These are phyloP conservation scores for Acinonyx jubatus DNA, from an alignment of 2,113 vertebrate genomes.

Conservation along the genomic window DNA sequence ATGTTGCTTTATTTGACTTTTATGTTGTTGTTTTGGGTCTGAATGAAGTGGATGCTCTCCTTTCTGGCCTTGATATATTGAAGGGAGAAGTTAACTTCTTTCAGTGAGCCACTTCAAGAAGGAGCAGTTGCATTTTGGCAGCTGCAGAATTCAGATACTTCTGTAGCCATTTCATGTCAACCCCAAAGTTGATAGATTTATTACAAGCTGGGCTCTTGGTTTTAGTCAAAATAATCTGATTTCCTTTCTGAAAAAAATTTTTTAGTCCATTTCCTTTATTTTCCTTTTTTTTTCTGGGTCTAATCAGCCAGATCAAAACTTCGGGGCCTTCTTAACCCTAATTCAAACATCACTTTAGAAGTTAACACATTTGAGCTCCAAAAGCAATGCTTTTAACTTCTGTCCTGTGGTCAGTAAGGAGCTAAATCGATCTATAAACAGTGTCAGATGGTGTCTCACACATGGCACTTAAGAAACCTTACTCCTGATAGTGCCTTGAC, in stretches of 20 bases:
- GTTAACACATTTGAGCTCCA: slow-evolving; percentile 87
- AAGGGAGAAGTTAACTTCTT: slow-evolving; percentile 75
- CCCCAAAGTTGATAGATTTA: slow-evolving; percentile 80
- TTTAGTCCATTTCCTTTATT: not conserved
- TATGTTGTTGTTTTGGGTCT: slow-evolving; percentile 79
- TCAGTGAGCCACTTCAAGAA: slow-evolving; percentile 75
- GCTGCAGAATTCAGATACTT: slow-evolving; percentile 79
- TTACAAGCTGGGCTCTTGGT: slow-evolving; percentile 78
- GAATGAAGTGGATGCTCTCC: slow-evolving; percentile 75
- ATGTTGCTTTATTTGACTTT: slow-evolving; percentile 67
- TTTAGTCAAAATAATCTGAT: slow-evolving; percentile 80
- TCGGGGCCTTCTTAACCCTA: slow-evolving; percentile 83
- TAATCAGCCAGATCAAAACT: slow-evolving; percentile 83
- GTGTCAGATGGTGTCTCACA: slow-evolving; percentile 91
- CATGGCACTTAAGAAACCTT: slow-evolving; percentile 91
- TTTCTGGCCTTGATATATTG: slow-evolving; percentile 80
- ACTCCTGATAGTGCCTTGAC: slow-evolving; percentile 89
- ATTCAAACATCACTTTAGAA: slow-evolving; percentile 89
- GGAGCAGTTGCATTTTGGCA: slow-evolving; percentile 77
- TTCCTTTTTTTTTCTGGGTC: slow-evolving; percentile 5
- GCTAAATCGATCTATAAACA: slow-evolving; percentile 89
- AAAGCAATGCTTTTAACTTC: slow-evolving; percentile 90
- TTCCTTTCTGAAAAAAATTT: slow-evolving; percentile 67
- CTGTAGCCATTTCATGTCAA: slow-evolving; percentile 77
- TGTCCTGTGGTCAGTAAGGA: slow-evolving; percentile 87